Base-by-base conservation (phyloP, 2,797 vertebrate genomes). In the Sebastes diploproa region DNA sequence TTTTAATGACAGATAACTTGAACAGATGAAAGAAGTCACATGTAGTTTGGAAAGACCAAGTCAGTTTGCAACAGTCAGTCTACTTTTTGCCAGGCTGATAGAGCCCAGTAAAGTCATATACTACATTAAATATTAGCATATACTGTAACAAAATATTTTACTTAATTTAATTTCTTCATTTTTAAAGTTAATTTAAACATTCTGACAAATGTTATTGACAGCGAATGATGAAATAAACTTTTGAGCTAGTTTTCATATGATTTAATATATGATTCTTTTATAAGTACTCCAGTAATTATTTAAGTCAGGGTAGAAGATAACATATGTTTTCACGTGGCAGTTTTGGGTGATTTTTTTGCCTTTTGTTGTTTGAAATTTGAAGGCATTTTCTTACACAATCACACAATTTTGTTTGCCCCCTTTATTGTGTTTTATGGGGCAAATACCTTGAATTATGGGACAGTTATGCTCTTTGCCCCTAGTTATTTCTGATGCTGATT, bases 301-400 rank as follows among this genome's bases (percentile, higher is more conserved):
- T 2, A 46, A 0, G 16, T 46, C 16, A 46, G 16, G 6, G 42
- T 46, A 18, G 16, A 4, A 0, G 14, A 46, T 46, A 46, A 46
- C 0, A 18, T 46, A 18, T 46, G 1, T 46, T 46, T 46, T 46
- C 0, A 46, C 6, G 6, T 0, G 42, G 42, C 42, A 46, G 0
- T 46, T 42, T 42, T 42, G 14, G 1, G 14, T 42, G 6, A 42
- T 42, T 46, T 46, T 46, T 18, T 18, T 46, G 42, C 42, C 42
- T 46, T 46, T 46, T 46, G 0, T 0, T 46, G 42, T 46, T 46
- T 46, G 42, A 46, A 46, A 46, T 46, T 46, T 46, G 42, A 46
- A 18, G 42, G 42, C 42, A 46, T 46, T 46, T 46, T 18, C 16
- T 7, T 46, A 50, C 46, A 50, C 16, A 50, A 8, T 50, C 46